Evolutionary conservation across 2,888 invertebrate genomes (phyloP).

Genomic region (Auanema sp.): DNA sequence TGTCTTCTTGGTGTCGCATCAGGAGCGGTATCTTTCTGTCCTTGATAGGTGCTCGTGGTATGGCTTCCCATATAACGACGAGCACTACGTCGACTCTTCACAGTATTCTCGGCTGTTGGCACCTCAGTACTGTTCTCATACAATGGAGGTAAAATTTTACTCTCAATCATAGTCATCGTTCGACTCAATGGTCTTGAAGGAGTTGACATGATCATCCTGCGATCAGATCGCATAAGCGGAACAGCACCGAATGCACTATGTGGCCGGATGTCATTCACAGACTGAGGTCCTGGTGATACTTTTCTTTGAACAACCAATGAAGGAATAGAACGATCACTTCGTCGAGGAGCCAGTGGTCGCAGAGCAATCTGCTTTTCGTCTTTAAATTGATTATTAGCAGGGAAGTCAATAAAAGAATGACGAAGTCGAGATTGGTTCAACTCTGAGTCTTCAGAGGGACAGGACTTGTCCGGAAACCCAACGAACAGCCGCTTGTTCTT

Average conservation of each 20-base stretch:
- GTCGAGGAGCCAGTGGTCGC: not conserved
- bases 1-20: constrained; percentile 48
- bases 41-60: constrained; percentile 47
- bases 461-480: constrained; percentile 9
- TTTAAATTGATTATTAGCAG: constrained; percentile 8
- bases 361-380: constrained; percentile 14
- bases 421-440: constrained; percentile 9
- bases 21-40: constrained; percentile 43
- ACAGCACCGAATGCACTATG: not conserved
- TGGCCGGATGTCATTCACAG: constrained; percentile 6
- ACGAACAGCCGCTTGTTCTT: constrained; percentile 13
- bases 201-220: constrained; percentile 11
- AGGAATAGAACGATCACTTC: constrained; percentile 4
- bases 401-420: constrained; percentile 7
- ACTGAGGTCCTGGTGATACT: constrained; percentile 9
- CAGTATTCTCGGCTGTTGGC: constrained; percentile 14
- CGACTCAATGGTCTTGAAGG: constrained; percentile 31
- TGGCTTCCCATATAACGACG: constrained; percentile 34
- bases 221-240: constrained; percentile 5
- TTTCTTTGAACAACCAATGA: constrained; percentile 7
- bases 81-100: constrained; percentile 12
- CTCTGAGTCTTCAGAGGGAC: constrained; percentile 14
- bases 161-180: constrained; percentile 43
- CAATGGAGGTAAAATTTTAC: constrained; percentile 39
- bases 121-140: constrained; percentile 31